Base-by-base conservation (phyloP, 2,888 invertebrate genomes). In the Drosophila mulleri region DNA sequence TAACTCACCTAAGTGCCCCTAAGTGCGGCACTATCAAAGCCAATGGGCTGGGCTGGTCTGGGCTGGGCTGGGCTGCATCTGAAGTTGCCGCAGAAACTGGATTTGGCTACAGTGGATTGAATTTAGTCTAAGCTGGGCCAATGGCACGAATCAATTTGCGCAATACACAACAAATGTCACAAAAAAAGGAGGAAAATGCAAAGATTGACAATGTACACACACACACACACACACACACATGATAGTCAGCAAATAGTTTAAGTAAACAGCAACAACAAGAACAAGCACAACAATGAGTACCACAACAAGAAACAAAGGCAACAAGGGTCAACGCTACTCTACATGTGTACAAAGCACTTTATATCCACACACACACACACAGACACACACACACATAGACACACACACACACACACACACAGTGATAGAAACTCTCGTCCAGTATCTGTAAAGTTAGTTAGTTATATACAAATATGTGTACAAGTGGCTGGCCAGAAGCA, bases 381-480 rank as follows among this genome's bases (percentile, higher is more conserved):
- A 48, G n/a, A n/a, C n/a, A n/a, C 11, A 56, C 32, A 60, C 26
- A 45, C 23, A 23, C 20, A 23, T 47, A 29, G 26, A 26, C 26
- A 26, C 26, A 26, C 7, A 26, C 26, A 26, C 26, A 52, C 52
- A 48, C 50, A 42, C 42, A 39, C 42, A 52, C 14, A 54, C 23
- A 32, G 32, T 3, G 9, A 32, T 14, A 44, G 47, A 53, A 39
- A 48, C 41, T 47, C 16, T 37, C 23, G 41, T 12, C 29, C 41
- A 44, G 59, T 48, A 47, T 62, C 41, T 68, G 65, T 63, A 61
- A 63, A 78, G 67, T 65, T 60, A 72, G 88, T 85, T 85, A 85
- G 86, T 83, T 83, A 83, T 83, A 86, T 83, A 82, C 86, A 88
- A 88, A 88, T 78, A 83, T 77, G 67, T 83, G 79, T 62, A 67